Conservation (phyloP, 1,140 invertebrate species). For the Pseudomyrmex sp. region DNA sequence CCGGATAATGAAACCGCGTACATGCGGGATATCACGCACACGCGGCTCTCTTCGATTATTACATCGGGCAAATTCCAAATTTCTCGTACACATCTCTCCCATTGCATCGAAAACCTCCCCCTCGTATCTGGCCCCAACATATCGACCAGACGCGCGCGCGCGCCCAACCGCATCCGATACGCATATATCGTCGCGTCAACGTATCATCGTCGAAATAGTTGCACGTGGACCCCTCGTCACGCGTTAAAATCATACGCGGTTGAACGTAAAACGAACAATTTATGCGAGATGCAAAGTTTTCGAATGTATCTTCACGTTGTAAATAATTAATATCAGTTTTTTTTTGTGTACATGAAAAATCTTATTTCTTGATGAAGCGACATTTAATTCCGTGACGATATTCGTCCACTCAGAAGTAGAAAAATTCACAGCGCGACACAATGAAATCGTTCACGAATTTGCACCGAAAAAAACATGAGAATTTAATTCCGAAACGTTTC, state of each 20-base stretch:
- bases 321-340: not conserved
- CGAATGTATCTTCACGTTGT: not conserved
- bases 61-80: constrained; percentile 59
- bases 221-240: not conserved
- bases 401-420: too few species aligned
- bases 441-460: not conserved
- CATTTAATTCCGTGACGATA: too few species aligned
- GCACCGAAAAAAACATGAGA: not conserved
- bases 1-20: constrained; percentile 57
- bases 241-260: constrained; percentile 24
- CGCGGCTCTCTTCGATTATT: constrained; percentile 48
- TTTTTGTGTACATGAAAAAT: too few species aligned
- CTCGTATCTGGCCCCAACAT: constrained; percentile 18
- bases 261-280: constrained; percentile 11
- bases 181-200: constrained; percentile 26
- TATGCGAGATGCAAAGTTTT: not conserved
- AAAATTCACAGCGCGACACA: too few species aligned
- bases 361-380: not conserved
- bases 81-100: constrained; percentile 42
- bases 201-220: constrained; percentile 34
- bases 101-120: constrained; percentile 35
- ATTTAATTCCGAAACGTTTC: not conserved
- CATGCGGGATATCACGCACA: constrained; percentile 44
- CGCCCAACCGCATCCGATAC: not conserved
- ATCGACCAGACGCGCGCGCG: constrained; percentile 18